Conservation (phyloP, 2,797 vertebrate species). For the Chrysolophus pictus region DNA sequence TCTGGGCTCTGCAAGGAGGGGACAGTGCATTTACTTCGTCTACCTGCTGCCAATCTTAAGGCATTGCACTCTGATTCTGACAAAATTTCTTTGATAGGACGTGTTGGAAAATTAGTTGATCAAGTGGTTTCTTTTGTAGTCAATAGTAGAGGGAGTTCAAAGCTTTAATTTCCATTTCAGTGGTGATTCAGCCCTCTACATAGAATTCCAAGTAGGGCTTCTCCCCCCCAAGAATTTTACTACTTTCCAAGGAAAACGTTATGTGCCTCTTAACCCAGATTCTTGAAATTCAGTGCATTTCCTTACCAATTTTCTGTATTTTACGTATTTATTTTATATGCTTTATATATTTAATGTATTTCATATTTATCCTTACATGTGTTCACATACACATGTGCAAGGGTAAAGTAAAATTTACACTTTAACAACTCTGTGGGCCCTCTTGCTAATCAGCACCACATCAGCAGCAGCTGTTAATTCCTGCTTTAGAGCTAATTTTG, state of each 20-base stretch:
- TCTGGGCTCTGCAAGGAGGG: neutral
- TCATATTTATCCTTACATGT: neutral
- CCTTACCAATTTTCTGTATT: neutral
- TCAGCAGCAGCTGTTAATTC: neutral
- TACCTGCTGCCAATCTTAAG: neutral
- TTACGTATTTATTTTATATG: neutral
- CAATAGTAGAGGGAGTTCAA: neutral
- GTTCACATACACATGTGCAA: neutral
- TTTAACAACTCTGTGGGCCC: neutral
- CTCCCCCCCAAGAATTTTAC: neutral
- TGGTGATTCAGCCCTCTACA: neutral
- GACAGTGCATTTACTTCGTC: neutral
- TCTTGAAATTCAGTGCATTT: neutral
- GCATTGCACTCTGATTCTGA: neutral
- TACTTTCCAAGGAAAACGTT: neutral
- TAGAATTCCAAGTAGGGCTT: neutral
- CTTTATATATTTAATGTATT: neutral
- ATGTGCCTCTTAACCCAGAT: neutral
- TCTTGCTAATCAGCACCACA: conserved; percentile 11
- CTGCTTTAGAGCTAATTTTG: conserved; percentile 31
- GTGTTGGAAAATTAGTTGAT: neutral
- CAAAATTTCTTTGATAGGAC: neutral
- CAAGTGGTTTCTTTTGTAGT: neutral
- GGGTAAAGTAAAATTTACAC: neutral
- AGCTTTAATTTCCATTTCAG: conserved; percentile 32